phyloP scores from a whole-genome alignment of 2,797 vertebrate species.

The Chelidonichthys spinosus region DNA sequence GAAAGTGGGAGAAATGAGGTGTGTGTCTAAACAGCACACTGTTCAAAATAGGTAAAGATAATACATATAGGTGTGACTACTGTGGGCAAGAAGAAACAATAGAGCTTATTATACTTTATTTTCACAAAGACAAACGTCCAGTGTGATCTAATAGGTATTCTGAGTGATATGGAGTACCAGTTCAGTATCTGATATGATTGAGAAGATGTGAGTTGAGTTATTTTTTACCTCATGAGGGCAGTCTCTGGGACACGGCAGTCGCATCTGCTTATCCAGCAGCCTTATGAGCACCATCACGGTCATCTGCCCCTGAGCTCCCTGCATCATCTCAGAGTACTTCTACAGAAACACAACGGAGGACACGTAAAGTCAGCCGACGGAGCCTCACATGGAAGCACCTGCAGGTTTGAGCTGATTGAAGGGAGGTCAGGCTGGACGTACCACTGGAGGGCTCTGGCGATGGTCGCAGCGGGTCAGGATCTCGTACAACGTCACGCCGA shows the following conservation, averaged over 20 bases:
- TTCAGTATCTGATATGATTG: too few species aligned
- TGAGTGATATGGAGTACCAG: too few species aligned
- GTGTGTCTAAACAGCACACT: too few species aligned
- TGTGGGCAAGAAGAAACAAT: too few species aligned
- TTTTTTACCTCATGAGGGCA: constrained; percentile 87
- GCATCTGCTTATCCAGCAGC: constrained; percentile 83
- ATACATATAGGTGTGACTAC: too few species aligned
- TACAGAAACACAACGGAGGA: constrained; percentile 63
- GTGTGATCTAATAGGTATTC: too few species aligned
- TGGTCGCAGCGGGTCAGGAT: constrained; percentile 90
- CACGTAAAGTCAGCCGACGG: not conserved
- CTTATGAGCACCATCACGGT: constrained; percentile 85
- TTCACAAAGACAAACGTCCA: too few species aligned
- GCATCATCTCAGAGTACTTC: constrained; percentile 91
- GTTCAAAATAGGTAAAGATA: too few species aligned
- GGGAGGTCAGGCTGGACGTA: constrained; percentile 66
- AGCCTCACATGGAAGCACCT: not conserved
- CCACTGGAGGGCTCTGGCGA: constrained; percentile 87
- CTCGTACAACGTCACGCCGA: constrained; percentile 94
- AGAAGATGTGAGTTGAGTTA: too few species aligned
- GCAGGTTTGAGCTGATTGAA: not conserved
- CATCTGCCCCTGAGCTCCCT: constrained; percentile 84
- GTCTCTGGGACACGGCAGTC: constrained; percentile 86
- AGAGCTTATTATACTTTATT: too few species aligned
- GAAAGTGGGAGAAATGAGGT: too few species aligned